Evolutionary conservation across 2,888 invertebrate species (phyloP), one percentile per base, ranked within the genome.

Genomic region (Sinhomidia bicolor): DNA sequence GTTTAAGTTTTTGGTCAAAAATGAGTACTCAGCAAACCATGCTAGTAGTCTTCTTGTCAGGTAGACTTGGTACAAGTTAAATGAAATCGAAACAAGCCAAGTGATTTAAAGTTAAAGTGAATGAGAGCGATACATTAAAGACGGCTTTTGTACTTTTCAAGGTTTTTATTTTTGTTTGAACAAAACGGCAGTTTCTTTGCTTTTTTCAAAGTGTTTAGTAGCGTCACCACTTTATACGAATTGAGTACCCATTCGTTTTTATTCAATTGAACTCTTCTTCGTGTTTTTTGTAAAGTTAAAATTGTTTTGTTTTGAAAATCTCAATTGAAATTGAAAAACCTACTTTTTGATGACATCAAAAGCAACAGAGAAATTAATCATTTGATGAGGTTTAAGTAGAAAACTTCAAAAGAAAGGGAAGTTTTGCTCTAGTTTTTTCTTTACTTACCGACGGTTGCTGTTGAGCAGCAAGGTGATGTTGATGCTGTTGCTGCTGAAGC

Each of bases 391-490:
- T n/a, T n/a, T n/a, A n/a, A 3, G 0, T 41, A 20, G 20, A 71
- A 71, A 84, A 29, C 57, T 82, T 84, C 17, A 60, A 85, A 71
- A 80, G 76, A 86, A 86, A 90, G 90, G 86, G 89, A 88, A 83
- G 47, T 80, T 88, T 62, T 83, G 88, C 83, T 81, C 90, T 86
- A 89, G 76, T 88, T 76, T 74, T 89, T 74, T 47, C n/a, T n/a
- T 89, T 87, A 85, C 91, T 82, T 82, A 91, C 91, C 89, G 91
- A 89, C 85, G 91, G 89, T 47, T 84, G 86, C 54, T 82, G 82
- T 78, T 88, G 88, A 82, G 88, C 88, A 44, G 62, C 74, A 47
- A 85, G 68, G n/a, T n/a, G n/a, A n/a, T n/a, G n/a, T 29, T 85
- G 78, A 51, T 85, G 88, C 6, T 88, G 89, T 29, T 89, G 89